Base-by-base conservation (phyloP, 2,888 invertebrate species). In the Smittia sp. region DNA sequence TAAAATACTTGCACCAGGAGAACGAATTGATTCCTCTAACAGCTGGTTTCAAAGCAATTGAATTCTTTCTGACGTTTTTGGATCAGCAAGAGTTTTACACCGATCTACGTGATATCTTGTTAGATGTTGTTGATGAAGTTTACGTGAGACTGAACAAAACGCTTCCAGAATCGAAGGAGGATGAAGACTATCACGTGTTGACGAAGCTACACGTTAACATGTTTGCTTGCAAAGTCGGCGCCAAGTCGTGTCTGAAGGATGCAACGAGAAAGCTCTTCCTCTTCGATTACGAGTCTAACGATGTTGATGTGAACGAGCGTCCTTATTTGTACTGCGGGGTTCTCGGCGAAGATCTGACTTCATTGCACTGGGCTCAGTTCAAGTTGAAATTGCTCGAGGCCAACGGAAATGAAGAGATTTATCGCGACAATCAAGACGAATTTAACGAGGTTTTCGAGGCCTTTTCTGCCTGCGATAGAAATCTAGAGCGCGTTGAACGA, bases 351-450 rank as follows among this genome's bases (percentile, higher is more conserved):
- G 54, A 54, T n/a, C 18, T 54, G 7, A 27, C 69, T 1, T 1
- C n/a, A 11, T 13, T 6, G 11, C 25, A 54, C 1, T 54, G 69
- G 54, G 20, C 15, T 11, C 52, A 69, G 13, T 18, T 69, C 11
- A 54, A 27, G 18, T 20, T 32, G 13, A 24, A n/a, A 25, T 27
- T 69, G 3, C 25, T 18, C 9, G 25, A 69, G n/a, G 27, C 25
- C 15, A 27, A 15, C n/a, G 25, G 11, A 52, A 25, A 20, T 13
- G 22, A 27, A 18, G 52, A 69, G 20, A 13, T 52, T 11, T 69
- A 69, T 32, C 69, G 69, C 15, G 69, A 69, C 18, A 69, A 69
- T 69, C 69, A 52, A 22, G 69, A 69, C 1, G 69, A 69, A 54
- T 52, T 69, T 27, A 69, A 24, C 41, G 69, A 69, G 25, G 32